A percentile compares a stretch with the other conserved stretches of the same genome.
Evolutionary conservation across 2,797 vertebrate genomes (phyloP).

Genomic region (Micromesistius poutassou): DNA sequence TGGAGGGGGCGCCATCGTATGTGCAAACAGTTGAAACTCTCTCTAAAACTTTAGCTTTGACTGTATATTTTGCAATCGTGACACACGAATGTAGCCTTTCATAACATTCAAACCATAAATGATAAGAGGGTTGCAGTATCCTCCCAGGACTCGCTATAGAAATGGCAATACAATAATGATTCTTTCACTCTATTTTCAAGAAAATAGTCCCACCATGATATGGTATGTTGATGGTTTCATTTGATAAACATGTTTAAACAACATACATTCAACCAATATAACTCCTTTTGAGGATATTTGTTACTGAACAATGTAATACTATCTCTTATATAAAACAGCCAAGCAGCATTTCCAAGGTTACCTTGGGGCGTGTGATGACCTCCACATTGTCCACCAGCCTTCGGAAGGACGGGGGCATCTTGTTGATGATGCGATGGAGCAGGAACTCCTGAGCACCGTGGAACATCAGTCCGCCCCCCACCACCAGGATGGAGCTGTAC

Average conservation of each 20-base stretch:
- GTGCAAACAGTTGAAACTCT: neutral
- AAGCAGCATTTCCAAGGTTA: slow-evolving; percentile 45
- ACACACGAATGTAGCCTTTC: neutral
- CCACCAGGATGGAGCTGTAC: slow-evolving; percentile 96
- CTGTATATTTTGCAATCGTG: too few species aligned
- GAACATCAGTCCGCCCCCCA: slow-evolving; percentile 95
- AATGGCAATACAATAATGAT: neutral
- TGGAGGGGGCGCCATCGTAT: slow-evolving; percentile 42
- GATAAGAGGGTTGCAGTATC: neutral
- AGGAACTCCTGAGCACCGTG: slow-evolving; percentile 93
- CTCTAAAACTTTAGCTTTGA: neutral
- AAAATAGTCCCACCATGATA: neutral
- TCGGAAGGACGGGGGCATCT: slow-evolving; percentile 98
- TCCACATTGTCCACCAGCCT: slow-evolving; percentile 95
- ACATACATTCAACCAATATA: neutral
- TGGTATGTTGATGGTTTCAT: too few species aligned
- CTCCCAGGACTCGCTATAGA: neutral
- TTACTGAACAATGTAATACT: neutral
- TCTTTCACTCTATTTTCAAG: neutral
- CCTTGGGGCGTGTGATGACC: slow-evolving; percentile 95
- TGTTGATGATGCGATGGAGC: slow-evolving; percentile 96
- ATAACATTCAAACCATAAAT: neutral
- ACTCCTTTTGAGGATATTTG: neutral
- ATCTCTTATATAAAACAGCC: neutral
- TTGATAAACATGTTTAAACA: neutral